Evolutionary conservation across 2,797 vertebrate species (phyloP).

Genomic region (Avahi laniger): DNA sequence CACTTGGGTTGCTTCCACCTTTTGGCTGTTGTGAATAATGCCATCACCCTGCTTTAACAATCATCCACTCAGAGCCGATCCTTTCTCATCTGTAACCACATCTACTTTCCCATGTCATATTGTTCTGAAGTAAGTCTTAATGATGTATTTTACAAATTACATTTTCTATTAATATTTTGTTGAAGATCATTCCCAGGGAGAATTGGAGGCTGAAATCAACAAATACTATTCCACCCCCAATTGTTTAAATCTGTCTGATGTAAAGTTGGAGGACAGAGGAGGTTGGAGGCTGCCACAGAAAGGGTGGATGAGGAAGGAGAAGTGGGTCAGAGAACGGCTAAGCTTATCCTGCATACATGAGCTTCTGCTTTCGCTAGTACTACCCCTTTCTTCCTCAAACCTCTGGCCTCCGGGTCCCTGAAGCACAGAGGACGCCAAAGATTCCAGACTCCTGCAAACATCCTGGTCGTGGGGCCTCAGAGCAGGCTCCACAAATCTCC

Average conservation of each 20-base stretch:
- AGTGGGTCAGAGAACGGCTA: neutral
- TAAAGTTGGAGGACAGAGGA: neutral
- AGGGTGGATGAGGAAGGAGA: neutral
- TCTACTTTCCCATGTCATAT: neutral
- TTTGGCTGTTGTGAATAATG: neutral
- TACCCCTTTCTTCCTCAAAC: neutral
- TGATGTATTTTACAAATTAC: constrained; percentile 12
- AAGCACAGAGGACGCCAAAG: neutral
- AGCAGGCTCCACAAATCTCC: neutral
- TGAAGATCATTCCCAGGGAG: neutral
- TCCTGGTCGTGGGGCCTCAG: neutral
- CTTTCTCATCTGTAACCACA: neutral
- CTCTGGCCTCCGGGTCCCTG: neutral
- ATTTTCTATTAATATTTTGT: constrained; percentile 22
- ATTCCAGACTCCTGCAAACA: neutral
- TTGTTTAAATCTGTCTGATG: neutral
- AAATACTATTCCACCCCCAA: neutral
- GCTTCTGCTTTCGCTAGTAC: neutral
- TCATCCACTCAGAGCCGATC: neutral
- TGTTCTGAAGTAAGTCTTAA: neutral
- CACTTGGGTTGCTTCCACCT: neutral
- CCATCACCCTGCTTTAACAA: neutral
- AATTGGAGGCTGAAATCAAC: constrained; percentile 19
- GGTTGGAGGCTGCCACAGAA: neutral
- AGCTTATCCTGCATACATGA: neutral